phyloP scores from a whole-genome alignment of 2,888 invertebrate genomes.

The Belgica antarctica region DNA sequence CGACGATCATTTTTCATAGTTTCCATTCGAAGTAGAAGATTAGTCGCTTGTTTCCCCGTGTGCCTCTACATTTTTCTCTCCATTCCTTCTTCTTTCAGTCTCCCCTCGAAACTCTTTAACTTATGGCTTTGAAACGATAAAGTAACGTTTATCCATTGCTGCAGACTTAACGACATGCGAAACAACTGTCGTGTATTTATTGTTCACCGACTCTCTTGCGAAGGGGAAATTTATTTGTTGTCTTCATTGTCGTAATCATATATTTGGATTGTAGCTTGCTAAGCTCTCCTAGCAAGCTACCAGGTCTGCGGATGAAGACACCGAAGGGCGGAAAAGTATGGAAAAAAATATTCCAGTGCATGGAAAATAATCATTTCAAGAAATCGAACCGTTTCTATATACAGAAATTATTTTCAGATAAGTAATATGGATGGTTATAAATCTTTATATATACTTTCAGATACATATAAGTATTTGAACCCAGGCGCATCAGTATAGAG shows the following conservation, averaged over 20 bases:
- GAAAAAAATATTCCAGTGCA: too few species aligned
- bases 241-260: slow-evolving; percentile 13
- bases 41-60: neutral
- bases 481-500: too few species aligned
- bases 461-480: too few species aligned
- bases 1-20: slow-evolving; percentile 42
- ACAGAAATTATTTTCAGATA: too few species aligned
- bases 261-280: too few species aligned
- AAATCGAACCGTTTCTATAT: too few species aligned
- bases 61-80: neutral
- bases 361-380: too few species aligned
- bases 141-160: slow-evolving; percentile 39
- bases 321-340: neutral
- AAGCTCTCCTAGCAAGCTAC: neutral
- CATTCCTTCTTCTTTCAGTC: slow-evolving; percentile 29
- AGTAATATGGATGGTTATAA: too few species aligned
- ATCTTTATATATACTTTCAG: too few species aligned
- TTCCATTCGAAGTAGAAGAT: slow-evolving; percentile 17
- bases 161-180: slow-evolving; percentile 42
- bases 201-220: slow-evolving; percentile 33
- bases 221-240: slow-evolving; percentile 11
- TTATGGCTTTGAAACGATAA: slow-evolving; percentile 40
- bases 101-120: slow-evolving; percentile 14
- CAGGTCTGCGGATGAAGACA: too few species aligned
- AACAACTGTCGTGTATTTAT: slow-evolving; percentile 41